Evolutionary conservation across 2,797 vertebrate species (phyloP).

Genomic region (Graptemys geographica): DNA sequence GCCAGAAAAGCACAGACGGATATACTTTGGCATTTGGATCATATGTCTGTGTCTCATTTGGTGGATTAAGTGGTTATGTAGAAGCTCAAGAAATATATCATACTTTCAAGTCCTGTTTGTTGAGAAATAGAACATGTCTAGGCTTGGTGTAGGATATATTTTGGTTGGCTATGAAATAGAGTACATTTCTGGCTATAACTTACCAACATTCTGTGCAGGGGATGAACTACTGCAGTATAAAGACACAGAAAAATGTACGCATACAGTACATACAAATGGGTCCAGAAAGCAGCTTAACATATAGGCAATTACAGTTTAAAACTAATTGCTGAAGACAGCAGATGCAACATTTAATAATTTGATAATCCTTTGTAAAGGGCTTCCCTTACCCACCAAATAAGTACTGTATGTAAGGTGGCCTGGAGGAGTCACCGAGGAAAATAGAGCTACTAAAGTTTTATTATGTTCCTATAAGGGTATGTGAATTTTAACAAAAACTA

Average conservation of each 20-base stretch:
- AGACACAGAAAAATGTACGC: not conserved
- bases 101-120: slow-evolving; percentile 15
- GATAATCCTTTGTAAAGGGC: not conserved
- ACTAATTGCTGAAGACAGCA: not conserved
- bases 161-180: slow-evolving; percentile 24
- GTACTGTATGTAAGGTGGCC: not conserved
- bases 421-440: not conserved
- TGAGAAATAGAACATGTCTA: slow-evolving; percentile 1
- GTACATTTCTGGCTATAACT: slow-evolving; percentile 19
- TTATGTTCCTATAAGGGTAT: not conserved
- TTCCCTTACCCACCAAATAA: not conserved
- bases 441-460: not conserved
- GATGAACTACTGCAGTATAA: slow-evolving; percentile 13
- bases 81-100: slow-evolving; percentile 12
- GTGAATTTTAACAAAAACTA: not conserved
- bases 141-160: slow-evolving; percentile 23
- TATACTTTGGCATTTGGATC: slow-evolving; percentile 31
- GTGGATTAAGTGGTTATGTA: not conserved
- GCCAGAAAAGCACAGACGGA: slow-evolving; percentile 2
- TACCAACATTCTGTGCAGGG: not conserved
- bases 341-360: not conserved
- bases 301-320: not conserved
- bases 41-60: not conserved
- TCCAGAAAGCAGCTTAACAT: not conserved
- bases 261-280: not conserved